A percentile compares a stretch with the other conserved stretches of the same genome.
These are phyloP conservation scores for Aplodontia rufa DNA, from an alignment of 2,113 vertebrate genomes.

Conservation along the genomic window DNA sequence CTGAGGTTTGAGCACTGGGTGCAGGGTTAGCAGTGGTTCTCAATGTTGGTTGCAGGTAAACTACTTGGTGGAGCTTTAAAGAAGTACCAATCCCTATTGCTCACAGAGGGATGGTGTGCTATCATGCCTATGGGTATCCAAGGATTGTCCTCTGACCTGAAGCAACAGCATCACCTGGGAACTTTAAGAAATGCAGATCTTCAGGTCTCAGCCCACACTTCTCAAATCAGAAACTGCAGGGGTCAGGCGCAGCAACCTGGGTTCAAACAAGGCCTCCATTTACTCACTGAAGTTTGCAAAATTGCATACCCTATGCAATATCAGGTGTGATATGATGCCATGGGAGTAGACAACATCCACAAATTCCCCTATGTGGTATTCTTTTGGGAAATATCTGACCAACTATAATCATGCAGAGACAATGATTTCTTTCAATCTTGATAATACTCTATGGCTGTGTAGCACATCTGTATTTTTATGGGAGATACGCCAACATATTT, in stretches of 20 bases:
- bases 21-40: neutral
- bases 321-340: neutral
- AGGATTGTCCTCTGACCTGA: too few species aligned
- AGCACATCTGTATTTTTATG: neutral
- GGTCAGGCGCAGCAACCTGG: neutral
- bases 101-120: neutral
- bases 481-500: neutral
- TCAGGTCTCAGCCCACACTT: neutral
- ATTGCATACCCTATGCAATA: too few species aligned
- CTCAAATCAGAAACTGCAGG: neutral
- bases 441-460: neutral
- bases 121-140: neutral
- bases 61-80: neutral
- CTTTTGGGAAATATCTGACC: neutral
- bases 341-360: neutral
- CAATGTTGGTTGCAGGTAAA: neutral
- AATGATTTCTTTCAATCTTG: neutral
- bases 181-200: neutral
- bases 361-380: neutral
- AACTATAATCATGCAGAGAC: neutral
- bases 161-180: neutral
- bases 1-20: fast-evolving
- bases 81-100: neutral
- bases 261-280: neutral
- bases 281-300: neutral